Conservation (phyloP, 2,797 vertebrate species). For the Labroides dimidiatus region DNA sequence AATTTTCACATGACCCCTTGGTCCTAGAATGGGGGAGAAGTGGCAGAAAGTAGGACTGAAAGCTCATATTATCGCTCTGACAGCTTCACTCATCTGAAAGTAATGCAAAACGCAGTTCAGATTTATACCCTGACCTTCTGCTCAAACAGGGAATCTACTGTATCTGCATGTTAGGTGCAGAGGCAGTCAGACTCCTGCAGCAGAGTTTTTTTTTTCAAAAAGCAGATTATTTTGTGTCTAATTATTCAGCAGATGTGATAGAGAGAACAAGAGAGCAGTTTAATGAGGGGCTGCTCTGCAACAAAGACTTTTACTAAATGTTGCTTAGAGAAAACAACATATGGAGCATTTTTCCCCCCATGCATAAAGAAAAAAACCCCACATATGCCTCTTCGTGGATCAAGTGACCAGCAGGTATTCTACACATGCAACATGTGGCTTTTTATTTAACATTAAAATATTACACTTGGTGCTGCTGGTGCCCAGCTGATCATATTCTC, state of each 20-base stretch:
- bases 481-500: constrained; percentile 58
- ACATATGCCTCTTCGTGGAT: constrained; percentile 20
- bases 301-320: constrained; percentile 36
- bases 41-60: constrained; percentile 96
- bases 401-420: constrained; percentile 35
- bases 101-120: constrained; percentile 99
- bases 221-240: constrained; percentile 81
- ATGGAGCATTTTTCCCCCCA: constrained; percentile 16
- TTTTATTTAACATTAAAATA: constrained; percentile 17
- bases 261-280: constrained; percentile 64
- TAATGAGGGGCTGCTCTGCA: constrained; percentile 18
- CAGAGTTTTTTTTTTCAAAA: constrained; percentile 86
- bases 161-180: constrained; percentile 86
- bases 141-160: constrained; percentile 85
- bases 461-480: constrained; percentile 2
- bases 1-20: constrained; percentile 97
- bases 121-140: constrained; percentile 95
- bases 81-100: constrained; percentile 99
- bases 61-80: constrained; percentile 97
- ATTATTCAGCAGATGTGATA: constrained; percentile 85
- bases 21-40: constrained; percentile 94
- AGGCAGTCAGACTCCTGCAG: constrained; percentile 78
- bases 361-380: constrained; percentile 23
- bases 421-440: constrained; percentile 44
- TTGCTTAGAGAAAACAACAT: constrained; percentile 32